These are phyloP conservation scores for Rafetus swinhoei DNA, from an alignment of 2,113 vertebrate genomes.

Conservation along the genomic window DNA sequence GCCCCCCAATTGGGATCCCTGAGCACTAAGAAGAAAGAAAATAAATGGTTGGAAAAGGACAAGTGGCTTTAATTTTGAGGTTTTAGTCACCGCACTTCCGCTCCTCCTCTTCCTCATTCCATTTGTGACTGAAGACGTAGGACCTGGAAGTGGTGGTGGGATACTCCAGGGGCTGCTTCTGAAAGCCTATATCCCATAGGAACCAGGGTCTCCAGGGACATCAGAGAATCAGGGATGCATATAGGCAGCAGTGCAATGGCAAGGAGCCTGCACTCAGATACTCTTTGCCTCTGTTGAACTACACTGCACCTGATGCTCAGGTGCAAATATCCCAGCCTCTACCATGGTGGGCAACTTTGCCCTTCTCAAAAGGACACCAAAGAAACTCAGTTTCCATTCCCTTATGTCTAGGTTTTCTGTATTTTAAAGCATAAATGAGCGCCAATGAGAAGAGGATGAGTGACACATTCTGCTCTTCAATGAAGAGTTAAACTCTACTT, in stretches of 20 bases:
- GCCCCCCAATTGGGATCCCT: not conserved
- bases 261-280: not conserved
- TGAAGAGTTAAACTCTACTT: not conserved
- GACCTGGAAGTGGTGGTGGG: not conserved
- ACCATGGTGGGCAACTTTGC: not conserved
- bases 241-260: not conserved
- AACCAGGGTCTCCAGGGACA: not conserved
- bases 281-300: not conserved
- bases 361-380: not conserved
- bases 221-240: not conserved
- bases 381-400: not conserved
- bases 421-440: not conserved
- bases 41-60: not conserved
- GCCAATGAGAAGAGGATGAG: not conserved
- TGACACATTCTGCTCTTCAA: not conserved
- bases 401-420: not conserved
- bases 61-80: not conserved
- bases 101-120: not conserved
- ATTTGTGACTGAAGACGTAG: accelerated
- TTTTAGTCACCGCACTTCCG: not conserved
- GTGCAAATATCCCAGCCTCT: not conserved
- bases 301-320: not conserved
- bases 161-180: not conserved
- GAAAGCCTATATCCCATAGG: not conserved
- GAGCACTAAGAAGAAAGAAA: not conserved